Evolutionary conservation across 1,140 invertebrate species (phyloP), one percentile per base, ranked within the genome.

Genomic region (Sycophaga agraensis): DNA sequence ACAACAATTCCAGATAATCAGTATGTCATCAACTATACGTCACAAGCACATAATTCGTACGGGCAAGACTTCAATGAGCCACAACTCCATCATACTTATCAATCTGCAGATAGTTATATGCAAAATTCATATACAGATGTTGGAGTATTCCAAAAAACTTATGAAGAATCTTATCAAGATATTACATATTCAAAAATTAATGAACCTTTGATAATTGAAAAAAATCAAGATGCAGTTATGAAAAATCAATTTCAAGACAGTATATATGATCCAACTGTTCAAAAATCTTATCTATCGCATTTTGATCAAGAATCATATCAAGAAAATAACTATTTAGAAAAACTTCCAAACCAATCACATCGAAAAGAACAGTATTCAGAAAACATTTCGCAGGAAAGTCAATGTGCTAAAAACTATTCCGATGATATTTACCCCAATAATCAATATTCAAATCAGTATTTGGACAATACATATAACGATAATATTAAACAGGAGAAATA

Each of bases 81-180:
- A 0, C 4, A 58, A n/a, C 4, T 4, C 17, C n/a, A 5, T 7
- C 7, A 40, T 58, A 40, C 9, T 4, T 31, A 35, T 37, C 46
- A 17, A 14, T 34, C 2, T 17, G 11, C 21, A 16, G 7, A 31
- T 34, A 19, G 14, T 19, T 39, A 17, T 28, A 0, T 6, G 9
- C 11, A 39, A 8, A 14, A 39, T 17, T 2, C 12, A 3, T 9
- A 21, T 34, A 43, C 19, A 21, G 26, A 42, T 21, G 60, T 78
- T 78, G n/a, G 79, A 75, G 28, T 67, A 82, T 67, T 79, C 81
- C 72, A 80, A 28, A 11, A 58, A 26, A 24, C 4, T 14, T 17
- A 19, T 17, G 7, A 37, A 77, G n/a, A 82, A 79, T 65, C 80
- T 82, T 74, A 73, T 68, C 70, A 71, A 24, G 67, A 70, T 53